Base-by-base conservation (phyloP, 2,888 invertebrate species). In the Chromoteleia sp. region DNA sequence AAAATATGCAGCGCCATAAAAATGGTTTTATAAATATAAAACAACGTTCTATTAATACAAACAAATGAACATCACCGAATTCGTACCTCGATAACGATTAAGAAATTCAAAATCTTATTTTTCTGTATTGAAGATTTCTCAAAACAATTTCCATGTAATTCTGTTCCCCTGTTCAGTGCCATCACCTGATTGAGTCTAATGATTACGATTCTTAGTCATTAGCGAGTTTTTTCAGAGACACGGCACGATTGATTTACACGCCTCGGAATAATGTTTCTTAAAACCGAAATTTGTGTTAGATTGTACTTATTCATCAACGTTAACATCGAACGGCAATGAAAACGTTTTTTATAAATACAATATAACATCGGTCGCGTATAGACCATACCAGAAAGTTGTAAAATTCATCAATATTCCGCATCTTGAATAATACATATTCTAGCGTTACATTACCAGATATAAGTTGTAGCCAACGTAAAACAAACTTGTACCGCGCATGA, bases 111-210 rank as follows among this genome's bases (percentile, higher is more conserved):
- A 74, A 74, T 43, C 48, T 19, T 52, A 74, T 81, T 81, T 80
- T 74, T 80, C 80, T 36, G 15, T 33, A 15, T 39, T 67, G 41
- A 39, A 41, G 52, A 82, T 84, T 85, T 84, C 83, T 86, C 83
- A 78, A 67, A 58, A 82, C 63, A 19, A 85, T 85, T 85, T 81
- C 81, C 61, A 14, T 71, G 45, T 21, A 50, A 36, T 86, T 84
- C 87, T 89, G 85, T 80, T 88, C 68, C 52, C 89, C 88, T 87
- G 87, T 77, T 89, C 84, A 78, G 63, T 81, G 86, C 86, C 86
- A 85, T 87, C 87, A 85, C 87, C 88, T 88, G 88, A 89, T 88
- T 88, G 87, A 88, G 88, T 87, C 86, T 88, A 88, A 89, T 88
- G 88, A 89, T 88, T 87, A 87, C 86, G 85, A 84, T 86, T 87